Conservation (phyloP, 2,113 vertebrate genomes). For the Hypocryptadius cinnamomeus region DNA sequence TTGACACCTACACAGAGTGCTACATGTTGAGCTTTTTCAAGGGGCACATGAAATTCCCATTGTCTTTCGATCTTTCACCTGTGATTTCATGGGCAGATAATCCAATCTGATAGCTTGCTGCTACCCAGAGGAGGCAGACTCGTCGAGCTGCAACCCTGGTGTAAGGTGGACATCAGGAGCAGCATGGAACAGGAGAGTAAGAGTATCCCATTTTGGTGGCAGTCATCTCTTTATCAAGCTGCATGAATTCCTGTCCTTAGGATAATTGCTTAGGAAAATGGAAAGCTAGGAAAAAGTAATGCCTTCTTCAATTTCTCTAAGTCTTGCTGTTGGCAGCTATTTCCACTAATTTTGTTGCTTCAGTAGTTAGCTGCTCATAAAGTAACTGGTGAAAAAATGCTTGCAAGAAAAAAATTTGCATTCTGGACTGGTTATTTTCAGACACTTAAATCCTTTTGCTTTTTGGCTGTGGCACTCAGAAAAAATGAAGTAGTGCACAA, state of each 20-base stretch:
- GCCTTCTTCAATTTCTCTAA: neutral
- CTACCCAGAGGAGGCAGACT: neutral
- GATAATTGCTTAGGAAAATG: neutral
- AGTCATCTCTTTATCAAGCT: neutral
- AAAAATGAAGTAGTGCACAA: neutral
- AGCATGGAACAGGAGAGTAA: neutral
- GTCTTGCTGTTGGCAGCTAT: neutral
- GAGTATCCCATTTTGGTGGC: neutral
- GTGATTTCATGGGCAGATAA: neutral
- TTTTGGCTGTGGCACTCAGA: neutral
- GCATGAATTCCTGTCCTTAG: neutral
- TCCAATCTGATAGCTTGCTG: neutral
- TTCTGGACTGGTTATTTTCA: neutral
- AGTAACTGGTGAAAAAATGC: neutral
- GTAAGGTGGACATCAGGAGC: neutral
- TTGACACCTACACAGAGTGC: neutral
- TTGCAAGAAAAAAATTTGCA: fast-evolving
- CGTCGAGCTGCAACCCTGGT: neutral
- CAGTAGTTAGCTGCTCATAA: neutral
- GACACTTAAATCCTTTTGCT: neutral
- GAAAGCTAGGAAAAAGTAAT: neutral
- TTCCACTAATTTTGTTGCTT: neutral
- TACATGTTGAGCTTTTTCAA: neutral
- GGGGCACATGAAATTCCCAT: neutral
- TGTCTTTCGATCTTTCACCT: neutral